Base-by-base conservation (phyloP, 1,140 invertebrate genomes). In the Zaprionus davidi region DNA sequence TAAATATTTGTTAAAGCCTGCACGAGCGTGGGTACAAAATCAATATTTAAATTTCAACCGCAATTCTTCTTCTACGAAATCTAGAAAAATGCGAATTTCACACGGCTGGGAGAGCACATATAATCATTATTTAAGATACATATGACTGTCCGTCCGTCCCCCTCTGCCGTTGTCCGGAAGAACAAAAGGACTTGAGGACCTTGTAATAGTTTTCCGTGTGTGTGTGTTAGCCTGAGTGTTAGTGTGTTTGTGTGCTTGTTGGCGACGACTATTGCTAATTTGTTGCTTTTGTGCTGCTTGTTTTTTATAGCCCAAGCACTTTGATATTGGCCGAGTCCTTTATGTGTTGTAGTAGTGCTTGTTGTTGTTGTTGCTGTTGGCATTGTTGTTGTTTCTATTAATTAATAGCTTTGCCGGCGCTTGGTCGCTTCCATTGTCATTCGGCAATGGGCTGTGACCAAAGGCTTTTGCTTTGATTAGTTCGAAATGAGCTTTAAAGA, bases 151-250 rank as follows among this genome's bases (percentile, higher is more conserved):
- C 34, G 49, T 69, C 22, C 59, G 44, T 58, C 60, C 41, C 57
- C 31, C 34, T 38, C 9, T 7, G 1, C 6, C 7, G 2, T 31
- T 31, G 31, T 46, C 41, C 41, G n/a, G 41, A n/a, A 75, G 71
- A 81, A 84, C 82, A 85, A 86, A 69, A 71, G 75, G 60, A 86
- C 82, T 86, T 82, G 65, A 68, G 70, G 77, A 82, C 82, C 82
- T 85, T 85, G 82, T 85, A 86, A 86, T 75, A 85, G 71, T 84
- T 84, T 81, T 59, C 63, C 46, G 62, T 46, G 15, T 38, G 22
- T 46, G 20, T 55, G 31, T 34, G 4, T 20, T 1, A 36, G 11
- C 22, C 2, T 49, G n/a, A 20, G 69, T 71, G 63, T 68, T 9
- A 49, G 5, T 51, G 20, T 28, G 28, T 34, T 13, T 41, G 41